Base-by-base conservation (phyloP, 2,113 vertebrate genomes). In the Kobus ellipsiprymnus region DNA sequence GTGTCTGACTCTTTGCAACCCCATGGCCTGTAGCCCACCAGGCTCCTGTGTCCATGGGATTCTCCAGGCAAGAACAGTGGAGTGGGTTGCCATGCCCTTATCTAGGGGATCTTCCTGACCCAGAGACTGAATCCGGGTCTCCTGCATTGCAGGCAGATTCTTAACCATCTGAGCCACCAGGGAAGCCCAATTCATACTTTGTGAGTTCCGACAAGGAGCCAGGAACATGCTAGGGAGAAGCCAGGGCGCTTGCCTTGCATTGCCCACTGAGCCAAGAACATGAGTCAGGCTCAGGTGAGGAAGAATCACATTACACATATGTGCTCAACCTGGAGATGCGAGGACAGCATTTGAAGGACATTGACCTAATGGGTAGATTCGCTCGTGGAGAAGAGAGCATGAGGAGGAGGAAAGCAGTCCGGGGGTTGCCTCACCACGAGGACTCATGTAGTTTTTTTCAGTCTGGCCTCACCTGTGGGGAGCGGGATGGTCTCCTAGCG, bases 301-400 rank as follows among this genome's bases (percentile, higher is more conserved):
- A 85, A 8, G n/a, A 44, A 6, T 60, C 50, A 19, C 17, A 4
- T 4, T 7, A 4, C 2, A 2, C 0, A 0, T 7, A 1, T 23
- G 40, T 17, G 23, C 3, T 55, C 3, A 13, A 16, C 48, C 21
- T 59, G 23, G 46, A 80, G 52, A 17, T 3, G 3, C 12, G 7
- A 83, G 30, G 13, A 23, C 10, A 5, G 15, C 10, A 19, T 36
- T 77, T 16, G 23, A n/a, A 82, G 44, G 29, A 21, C 29, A 1
- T 4, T 0, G 7, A 19, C 23, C 46, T 10, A 1, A 17, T 15
- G 62, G 87, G 40, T 10, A 1, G 46, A 29, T 23, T 36, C 15
- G 3, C 10, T 82, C 12, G 0, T 25, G 16, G 27, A n/a, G 6
- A 50, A 7, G 2, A 23, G 46, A 54, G 13, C 36, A 44, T 77